These are phyloP conservation scores for Chrysomela aeneicollis DNA, from an alignment of 2,888 invertebrate species.

Conservation along the genomic window DNA sequence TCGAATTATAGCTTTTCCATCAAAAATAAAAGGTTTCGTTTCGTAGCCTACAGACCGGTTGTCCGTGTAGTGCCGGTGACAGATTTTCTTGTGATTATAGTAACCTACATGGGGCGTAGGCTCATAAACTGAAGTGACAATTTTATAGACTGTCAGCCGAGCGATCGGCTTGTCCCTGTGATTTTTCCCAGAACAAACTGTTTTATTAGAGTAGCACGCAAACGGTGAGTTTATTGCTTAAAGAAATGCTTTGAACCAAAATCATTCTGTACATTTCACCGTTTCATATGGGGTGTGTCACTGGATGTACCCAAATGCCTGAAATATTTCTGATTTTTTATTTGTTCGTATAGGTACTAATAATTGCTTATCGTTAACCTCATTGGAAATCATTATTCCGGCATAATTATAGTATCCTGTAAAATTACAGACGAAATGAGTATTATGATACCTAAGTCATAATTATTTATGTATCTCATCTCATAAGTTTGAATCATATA, in stretches of 20 bases:
- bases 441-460: no score
- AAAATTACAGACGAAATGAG: no score
- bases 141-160: conserved; percentile 37
- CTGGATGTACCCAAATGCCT: background rate
- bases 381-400: background rate
- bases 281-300: conserved; percentile 31
- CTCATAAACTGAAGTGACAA: conserved; percentile 46
- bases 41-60: background rate
- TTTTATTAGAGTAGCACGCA: conserved; percentile 39
- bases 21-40: background rate
- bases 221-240: conserved; percentile 36
- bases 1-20: conserved; percentile 33
- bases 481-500: background rate
- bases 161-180: conserved; percentile 34
- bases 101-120: conserved; percentile 55
- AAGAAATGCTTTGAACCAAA: conserved; percentile 18
- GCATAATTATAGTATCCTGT: background rate
- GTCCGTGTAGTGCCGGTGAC: conserved; percentile 1
- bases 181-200: conserved; percentile 30
- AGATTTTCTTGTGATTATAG: conserved; percentile 10
- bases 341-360: background rate
- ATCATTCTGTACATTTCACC: background rate
- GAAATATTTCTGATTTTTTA: background rate
- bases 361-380: background rate
- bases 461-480: no score